phyloP scores from a whole-genome alignment of 2,113 vertebrate genomes.

The Rhinopomastus cyanomelas region DNA sequence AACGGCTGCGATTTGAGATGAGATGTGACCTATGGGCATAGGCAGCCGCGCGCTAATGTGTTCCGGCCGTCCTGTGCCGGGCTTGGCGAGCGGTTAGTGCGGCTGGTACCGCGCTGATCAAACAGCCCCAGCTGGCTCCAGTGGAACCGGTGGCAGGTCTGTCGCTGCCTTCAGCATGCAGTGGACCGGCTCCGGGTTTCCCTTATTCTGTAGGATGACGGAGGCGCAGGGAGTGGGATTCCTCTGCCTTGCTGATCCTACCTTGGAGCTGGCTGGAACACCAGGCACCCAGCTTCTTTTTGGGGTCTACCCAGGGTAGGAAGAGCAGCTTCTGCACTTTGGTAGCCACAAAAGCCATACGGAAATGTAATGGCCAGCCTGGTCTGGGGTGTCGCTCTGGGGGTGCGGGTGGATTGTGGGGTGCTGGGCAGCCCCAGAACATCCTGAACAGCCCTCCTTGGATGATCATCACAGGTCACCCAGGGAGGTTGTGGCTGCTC shows the following conservation, averaged over 20 bases:
- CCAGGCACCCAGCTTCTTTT: fast-evolving
- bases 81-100: background rate
- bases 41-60: background rate
- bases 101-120: background rate
- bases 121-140: background rate
- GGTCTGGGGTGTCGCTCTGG: background rate
- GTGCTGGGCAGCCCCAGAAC: background rate
- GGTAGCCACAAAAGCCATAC: fast-evolving
- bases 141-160: constrained; percentile 18
- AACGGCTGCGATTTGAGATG: background rate
- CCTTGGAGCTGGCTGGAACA: background rate
- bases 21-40: background rate
- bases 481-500: no score
- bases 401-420: background rate
- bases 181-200: background rate
- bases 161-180: background rate
- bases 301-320: background rate
- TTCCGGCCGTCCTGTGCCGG: background rate
- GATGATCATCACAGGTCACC: background rate
- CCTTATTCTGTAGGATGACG: constrained; percentile 6
- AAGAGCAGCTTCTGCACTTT: fast-evolving
- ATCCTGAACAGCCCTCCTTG: background rate
- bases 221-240: background rate
- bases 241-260: background rate
- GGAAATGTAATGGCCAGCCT: fast-evolving